Evolutionary conservation across 2,888 invertebrate genomes (phyloP).

Genomic region (Fragum fragum): DNA sequence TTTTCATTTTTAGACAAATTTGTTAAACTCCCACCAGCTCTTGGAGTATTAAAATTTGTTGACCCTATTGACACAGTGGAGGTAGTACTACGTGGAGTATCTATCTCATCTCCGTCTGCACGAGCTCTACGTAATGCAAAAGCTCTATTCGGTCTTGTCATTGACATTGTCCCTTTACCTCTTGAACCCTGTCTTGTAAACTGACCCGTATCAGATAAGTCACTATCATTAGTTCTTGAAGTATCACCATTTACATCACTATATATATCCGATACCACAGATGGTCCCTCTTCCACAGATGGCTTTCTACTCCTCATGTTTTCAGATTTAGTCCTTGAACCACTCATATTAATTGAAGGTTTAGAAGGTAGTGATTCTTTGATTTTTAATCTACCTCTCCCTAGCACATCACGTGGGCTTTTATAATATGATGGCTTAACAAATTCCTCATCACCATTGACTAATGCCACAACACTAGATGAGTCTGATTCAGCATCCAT

Average conservation of each 20-base stretch:
- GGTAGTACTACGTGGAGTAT: slow-evolving; percentile 60
- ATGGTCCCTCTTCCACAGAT: slow-evolving; percentile 55
- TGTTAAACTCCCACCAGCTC: slow-evolving; percentile 61
- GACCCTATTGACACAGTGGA: slow-evolving; percentile 59
- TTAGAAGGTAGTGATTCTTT: slow-evolving; percentile 66
- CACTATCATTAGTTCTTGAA: slow-evolving; percentile 30
- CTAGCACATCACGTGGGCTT: slow-evolving; percentile 78
- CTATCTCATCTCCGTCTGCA: slow-evolving; percentile 73
- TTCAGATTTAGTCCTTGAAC: slow-evolving; percentile 49
- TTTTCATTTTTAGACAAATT: slow-evolving; percentile 58
- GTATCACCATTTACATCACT: slow-evolving; percentile 69
- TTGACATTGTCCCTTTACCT: slow-evolving; percentile 83
- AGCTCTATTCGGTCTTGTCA: slow-evolving; percentile 90
- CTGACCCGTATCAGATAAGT: slow-evolving; percentile 86
- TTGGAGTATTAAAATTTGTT: slow-evolving; percentile 54
- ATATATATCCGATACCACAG: slow-evolving; percentile 77
- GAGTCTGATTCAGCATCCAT: slow-evolving; percentile 77
- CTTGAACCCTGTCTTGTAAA: slow-evolving; percentile 78
- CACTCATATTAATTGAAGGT: slow-evolving; percentile 64
- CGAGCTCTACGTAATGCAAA: slow-evolving; percentile 90
- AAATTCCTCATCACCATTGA: slow-evolving; percentile 81
- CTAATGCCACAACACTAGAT: slow-evolving; percentile 80
- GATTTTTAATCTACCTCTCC: slow-evolving; percentile 64
- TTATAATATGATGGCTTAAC: slow-evolving; percentile 77
- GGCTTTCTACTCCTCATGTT: slow-evolving; percentile 42